phyloP scores from a whole-genome alignment of 2,797 vertebrate species.

The Cygnus olor region DNA sequence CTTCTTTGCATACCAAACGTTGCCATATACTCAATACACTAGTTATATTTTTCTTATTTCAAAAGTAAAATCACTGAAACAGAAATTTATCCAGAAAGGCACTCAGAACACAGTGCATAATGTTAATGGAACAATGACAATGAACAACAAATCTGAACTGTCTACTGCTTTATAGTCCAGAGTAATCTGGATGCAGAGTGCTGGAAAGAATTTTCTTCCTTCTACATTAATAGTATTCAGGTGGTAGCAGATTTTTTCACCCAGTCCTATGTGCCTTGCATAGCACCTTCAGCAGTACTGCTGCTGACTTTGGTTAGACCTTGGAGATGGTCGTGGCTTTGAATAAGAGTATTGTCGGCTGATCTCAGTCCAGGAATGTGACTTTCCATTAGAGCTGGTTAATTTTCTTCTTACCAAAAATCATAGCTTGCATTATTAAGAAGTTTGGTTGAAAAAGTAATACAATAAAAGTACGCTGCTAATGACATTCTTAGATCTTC shows the following conservation, averaged over 20 bases:
- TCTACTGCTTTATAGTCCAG: neutral
- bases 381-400: neutral
- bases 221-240: neutral
- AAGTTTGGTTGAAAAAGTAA: neutral
- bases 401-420: neutral
- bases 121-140: neutral
- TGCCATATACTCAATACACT: neutral
- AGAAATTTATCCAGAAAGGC: neutral
- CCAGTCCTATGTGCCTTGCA: neutral
- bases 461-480: neutral
- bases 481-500: neutral
- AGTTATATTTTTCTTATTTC: neutral
- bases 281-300: neutral
- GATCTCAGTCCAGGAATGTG: neutral
- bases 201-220: neutral
- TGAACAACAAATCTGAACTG: neutral
- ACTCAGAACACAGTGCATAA: neutral
- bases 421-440: neutral
- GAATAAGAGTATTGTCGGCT: neutral
- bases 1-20: neutral
- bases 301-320: neutral
- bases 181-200: neutral
- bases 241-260: neutral
- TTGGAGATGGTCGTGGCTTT: neutral
- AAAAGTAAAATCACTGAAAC: neutral